Evolutionary conservation across 2,888 invertebrate species (phyloP), one percentile per base, ranked within the genome.

Genomic region (Danaus chrysippus): DNA sequence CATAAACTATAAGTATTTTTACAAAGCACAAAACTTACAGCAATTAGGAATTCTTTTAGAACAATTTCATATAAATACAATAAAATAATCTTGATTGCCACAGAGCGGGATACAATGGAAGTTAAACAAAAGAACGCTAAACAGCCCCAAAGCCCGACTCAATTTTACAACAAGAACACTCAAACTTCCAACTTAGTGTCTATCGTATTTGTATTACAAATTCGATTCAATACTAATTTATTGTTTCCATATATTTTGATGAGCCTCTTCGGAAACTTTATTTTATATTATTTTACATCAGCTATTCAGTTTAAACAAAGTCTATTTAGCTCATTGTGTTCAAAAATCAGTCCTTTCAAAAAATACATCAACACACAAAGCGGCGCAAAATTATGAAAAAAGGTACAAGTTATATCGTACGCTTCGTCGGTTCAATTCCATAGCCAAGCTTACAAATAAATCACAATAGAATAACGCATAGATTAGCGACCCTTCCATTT

Each of bases 21-120:
- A 17, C 15, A 10, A 49, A 15, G 11, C 11, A 49, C 3, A 49
- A 1, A 43, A 10, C 3, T 43, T 19, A 42, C n/a, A 43, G 5
- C 12, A 44, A 42, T 12, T 17, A 56, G 43, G 17, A 44, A 19
- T 17, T 56, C 43, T 15, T 43, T 43, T 12, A 56, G 42, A 17
- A 43, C 19, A 43, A 62, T 59, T 59, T 56, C 55, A 62, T 59
- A 49, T 58, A 42, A 52, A 58, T 56, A 34, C 62, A 56, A 62
- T 62, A 62, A 62, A 49, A 42, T 13, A 52, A 52, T 52, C 49
- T 56, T 55, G 62, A 62, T 62, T 62, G 58, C 42, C 46, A 17
- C 60, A 41, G 42, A 52, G 42, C 46, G 54, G 42, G 55, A 62
- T 10, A 49, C 62, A 62, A 62, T 56, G 42, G 58, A 46, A 58